Evolutionary conservation across 2,797 vertebrate genomes (phyloP).

Genomic region (Myotis findleyi): DNA sequence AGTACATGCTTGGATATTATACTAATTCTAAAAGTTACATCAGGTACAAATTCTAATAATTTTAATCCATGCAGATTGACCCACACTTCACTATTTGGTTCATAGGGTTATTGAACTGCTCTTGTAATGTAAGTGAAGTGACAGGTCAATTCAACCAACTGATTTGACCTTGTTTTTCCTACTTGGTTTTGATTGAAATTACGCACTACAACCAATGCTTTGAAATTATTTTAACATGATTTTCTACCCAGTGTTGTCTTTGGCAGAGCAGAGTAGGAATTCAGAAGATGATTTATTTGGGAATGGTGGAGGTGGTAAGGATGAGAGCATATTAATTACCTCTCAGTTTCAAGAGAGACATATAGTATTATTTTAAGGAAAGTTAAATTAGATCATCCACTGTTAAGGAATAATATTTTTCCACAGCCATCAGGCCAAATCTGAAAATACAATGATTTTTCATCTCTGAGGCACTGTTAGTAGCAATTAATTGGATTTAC

Average conservation of each 20-base stretch:
- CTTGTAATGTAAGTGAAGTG: slow-evolving; percentile 18
- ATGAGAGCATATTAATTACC: not conserved
- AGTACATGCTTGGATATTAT: not conserved
- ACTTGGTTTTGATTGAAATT: slow-evolving; percentile 42
- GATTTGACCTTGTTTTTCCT: slow-evolving; percentile 18
- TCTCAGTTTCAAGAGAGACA: not conserved
- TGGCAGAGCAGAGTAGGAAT: not conserved
- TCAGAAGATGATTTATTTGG: not conserved
- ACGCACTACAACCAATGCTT: not conserved
- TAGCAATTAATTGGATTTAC: slow-evolving; percentile 79
- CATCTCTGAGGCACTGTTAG: slow-evolving; percentile 49
- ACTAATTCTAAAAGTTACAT: not conserved
- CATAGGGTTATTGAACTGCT: not conserved
- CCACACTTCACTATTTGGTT: not conserved
- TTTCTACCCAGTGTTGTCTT: rapidly evolving
- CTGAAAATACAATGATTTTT: slow-evolving; percentile 73
- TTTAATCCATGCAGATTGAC: not conserved
- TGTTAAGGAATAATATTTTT: slow-evolving; percentile 75
- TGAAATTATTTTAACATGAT: not conserved
- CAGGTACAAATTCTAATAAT: not conserved
- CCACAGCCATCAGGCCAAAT: slow-evolving; percentile 49
- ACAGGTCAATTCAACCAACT: slow-evolving; percentile 1
- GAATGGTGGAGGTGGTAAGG: not conserved
- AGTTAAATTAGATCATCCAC: slow-evolving; percentile 71
- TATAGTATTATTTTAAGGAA: not conserved